Percentiles rank a stretch among this genome's conserved stretches.
Evolutionary conservation across 1,140 invertebrate species (phyloP).

Genomic region (Oedothorax gibbosus): DNA sequence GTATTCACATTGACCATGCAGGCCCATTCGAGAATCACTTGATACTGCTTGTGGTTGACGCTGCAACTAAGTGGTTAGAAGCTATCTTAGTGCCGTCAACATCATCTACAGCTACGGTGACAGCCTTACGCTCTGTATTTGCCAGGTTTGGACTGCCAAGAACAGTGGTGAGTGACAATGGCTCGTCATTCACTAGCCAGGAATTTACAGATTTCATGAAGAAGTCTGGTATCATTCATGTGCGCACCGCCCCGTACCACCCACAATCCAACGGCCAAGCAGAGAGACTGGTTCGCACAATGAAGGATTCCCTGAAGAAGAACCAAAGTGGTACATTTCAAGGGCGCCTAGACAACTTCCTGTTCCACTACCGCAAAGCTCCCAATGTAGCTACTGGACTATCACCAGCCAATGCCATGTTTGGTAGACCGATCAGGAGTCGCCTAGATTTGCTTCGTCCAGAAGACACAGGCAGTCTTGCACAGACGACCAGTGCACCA

Average conservation of each 20-base stretch:
- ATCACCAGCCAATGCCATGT: neutral
- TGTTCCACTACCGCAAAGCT: too few relatives aligned
- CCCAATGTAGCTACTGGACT: too few relatives aligned
- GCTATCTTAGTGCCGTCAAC: constrained; percentile 57
- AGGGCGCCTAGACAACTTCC: neutral
- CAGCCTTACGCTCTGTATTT: constrained; percentile 66
- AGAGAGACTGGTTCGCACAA: constrained; percentile 65
- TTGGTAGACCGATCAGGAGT: constrained; percentile 13
- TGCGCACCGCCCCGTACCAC: constrained; percentile 67
- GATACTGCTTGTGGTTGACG: constrained; percentile 64
- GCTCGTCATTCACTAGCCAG: constrained; percentile 67
- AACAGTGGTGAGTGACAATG: constrained; percentile 69
- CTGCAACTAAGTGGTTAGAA: constrained; percentile 66
- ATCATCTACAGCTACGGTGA: constrained; percentile 63
- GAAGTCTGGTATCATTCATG: constrained; percentile 67
- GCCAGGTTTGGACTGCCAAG: constrained; percentile 67
- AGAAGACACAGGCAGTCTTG: neutral
- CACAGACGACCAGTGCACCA: neutral
- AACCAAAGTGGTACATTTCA: constrained; percentile 9
- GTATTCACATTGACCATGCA: too few relatives aligned
- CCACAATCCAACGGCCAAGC: constrained; percentile 69
- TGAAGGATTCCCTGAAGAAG: constrained; percentile 46
- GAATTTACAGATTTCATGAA: constrained; percentile 68
- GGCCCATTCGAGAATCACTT: too few relatives aligned
- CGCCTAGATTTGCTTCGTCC: constrained; percentile 25